Evolutionary conservation across 2,888 invertebrate genomes (phyloP), one percentile per base, ranked within the genome.

Genomic region (Leucozona laternaria): DNA sequence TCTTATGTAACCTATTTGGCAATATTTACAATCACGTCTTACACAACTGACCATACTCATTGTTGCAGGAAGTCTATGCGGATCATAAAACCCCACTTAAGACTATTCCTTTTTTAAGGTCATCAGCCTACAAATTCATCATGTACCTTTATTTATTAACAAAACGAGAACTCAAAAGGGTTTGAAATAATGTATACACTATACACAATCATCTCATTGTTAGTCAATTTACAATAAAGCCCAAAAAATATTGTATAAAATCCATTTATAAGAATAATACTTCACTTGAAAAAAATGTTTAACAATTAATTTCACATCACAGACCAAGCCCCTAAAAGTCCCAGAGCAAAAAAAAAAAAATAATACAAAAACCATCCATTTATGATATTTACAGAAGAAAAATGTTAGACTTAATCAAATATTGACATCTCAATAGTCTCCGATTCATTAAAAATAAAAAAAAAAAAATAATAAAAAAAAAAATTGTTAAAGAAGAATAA

Each of bases 361-460:
- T 15, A 60, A 55, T 13, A 55, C 17, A 71, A 70, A 43, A 71
- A 40, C 17, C 50, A 64, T 53, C 68, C 68, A 68, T 68, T 68
- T 68, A 68, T 68, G 68, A 68, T 68, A 68, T 68, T 68, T 68
- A 50, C 40, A 13, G 25, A 31, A 13, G 22, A 66, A 40, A 66
- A 78, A 86, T 81, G 62, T 78, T 68, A 62, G 82, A 78, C 78
- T 82, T 86, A 86, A 82, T 86, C 86, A 86, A 86, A 86, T 86
- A 86, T 86, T 86, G 86, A 86, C 86, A 82, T 86, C 86, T 86
- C 79, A 82, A 86, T 86, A 86, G 86, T 71, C 82, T 82, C 64
- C 45, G 86, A 82, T 82, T 86, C 86, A 85, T 85, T 85, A 77
- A 77, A 85, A 34, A 70, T 15, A 25, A 40, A n/a, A 37, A 57